Evolutionary conservation across 2,888 invertebrate species (phyloP).

Genomic region (Mimumesa dahlbomi): DNA sequence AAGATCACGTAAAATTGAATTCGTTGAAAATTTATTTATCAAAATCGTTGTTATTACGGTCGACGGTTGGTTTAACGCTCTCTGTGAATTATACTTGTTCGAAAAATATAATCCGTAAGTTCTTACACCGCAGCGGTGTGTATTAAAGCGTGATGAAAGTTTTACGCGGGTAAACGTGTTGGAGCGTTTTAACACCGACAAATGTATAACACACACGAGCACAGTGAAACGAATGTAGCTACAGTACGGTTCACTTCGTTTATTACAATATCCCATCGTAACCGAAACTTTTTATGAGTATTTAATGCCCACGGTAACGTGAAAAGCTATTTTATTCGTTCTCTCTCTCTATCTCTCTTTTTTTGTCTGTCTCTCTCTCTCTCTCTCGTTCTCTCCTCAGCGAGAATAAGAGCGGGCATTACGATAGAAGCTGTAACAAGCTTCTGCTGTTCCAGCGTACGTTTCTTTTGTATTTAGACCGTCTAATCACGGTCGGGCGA

Average conservation of each 20-base stretch:
- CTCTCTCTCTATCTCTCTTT: neutral
- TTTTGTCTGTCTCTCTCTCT: neutral
- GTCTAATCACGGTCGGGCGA: slow-evolving; percentile 37
- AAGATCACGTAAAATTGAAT: too few species aligned
- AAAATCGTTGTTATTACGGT: neutral
- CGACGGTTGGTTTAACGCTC: neutral
- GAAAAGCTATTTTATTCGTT: slow-evolving; percentile 19
- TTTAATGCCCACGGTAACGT: slow-evolving; percentile 39
- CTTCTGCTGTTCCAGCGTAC: neutral
- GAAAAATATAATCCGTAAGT: neutral
- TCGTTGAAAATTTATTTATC: too few species aligned
- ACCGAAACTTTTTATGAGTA: slow-evolving; percentile 25
- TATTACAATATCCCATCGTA: slow-evolving; percentile 19
- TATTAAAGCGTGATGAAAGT: neutral
- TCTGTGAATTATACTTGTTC: too few species aligned
- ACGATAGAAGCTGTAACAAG: neutral
- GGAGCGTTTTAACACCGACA: neutral
- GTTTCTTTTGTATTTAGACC: slow-evolving; percentile 9
- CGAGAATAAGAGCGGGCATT: neutral
- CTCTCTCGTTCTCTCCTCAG: neutral
- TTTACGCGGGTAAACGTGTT: neutral
- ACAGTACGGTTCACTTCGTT: slow-evolving; percentile 19
- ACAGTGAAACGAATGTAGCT: too few species aligned
- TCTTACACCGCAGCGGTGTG: neutral
- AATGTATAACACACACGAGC: neutral